Base-by-base conservation (phyloP, 1,140 invertebrate genomes). In the Brachionus angularis region DNA sequence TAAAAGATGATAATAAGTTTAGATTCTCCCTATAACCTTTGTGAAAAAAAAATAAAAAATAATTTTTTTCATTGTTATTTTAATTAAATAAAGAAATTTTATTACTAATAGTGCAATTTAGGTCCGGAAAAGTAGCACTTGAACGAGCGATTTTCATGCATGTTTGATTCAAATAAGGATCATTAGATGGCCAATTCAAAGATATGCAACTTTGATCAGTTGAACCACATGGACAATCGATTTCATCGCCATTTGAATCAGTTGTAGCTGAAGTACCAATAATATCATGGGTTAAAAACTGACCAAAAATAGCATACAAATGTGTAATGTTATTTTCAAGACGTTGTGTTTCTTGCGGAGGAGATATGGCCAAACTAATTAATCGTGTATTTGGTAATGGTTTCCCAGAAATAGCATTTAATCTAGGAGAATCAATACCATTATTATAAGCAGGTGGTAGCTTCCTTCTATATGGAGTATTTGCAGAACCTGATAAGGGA, bases 381-480 rank as follows among this genome's bases (percentile, higher is more conserved):
- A 34, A 39, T 58, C 53, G 36, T 7, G 53, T 31, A 58, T 58
- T 18, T 10, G 53, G 53, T 33, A 58, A 58, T 14, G 21, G n/a
- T 16, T 39, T 58, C 14, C 53, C 53, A 39, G 33, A 36, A 5
- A 58, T 34, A 39, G 53, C 34, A 39, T 39, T 39, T 4, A n/a
- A 23, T 58, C 53, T 58, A 12, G 53, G 33, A 25, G 53, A 58
- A 42, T 58, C 39, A 23, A 58, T 39, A 3, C 53, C 53, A 25
- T 58, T 34, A 36, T 86, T 85, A 79, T 94, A 96, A 74, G 86
- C 85, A 0, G 91, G 86, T 12, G 88, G 86, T n/a, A 93, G 76
- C 4, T 91, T 83, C 61, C 91, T 84, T n/a, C 87, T 81, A 76
- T 88, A 90, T 3, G 88, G 85, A 18, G 88, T 88, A 81, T 90